Conservation (phyloP, 2,888 invertebrate species). For the Saturnia pavonia region DNA sequence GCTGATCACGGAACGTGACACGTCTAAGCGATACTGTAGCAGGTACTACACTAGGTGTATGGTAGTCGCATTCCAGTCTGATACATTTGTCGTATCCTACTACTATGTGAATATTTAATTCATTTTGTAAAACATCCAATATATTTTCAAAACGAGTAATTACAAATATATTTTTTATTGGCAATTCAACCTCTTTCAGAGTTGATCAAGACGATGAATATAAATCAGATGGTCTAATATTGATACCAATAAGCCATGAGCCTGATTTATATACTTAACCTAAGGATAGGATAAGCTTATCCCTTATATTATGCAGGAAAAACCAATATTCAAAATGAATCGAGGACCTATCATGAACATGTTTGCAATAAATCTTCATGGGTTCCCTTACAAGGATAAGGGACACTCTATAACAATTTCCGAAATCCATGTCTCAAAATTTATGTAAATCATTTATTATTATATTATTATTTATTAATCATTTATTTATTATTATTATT, state of each 20-base stretch:
- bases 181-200: too few relatives aligned
- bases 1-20: too few relatives aligned
- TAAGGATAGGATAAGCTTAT: slow-evolving; percentile 2
- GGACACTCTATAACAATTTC: neutral
- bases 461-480: too few relatives aligned
- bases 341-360: neutral
- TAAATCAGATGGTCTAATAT: neutral
- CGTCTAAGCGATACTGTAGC: too few relatives aligned
- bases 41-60: too few relatives aligned
- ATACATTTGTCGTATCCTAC: too few relatives aligned
- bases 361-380: neutral
- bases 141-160: too few relatives aligned
- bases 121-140: too few relatives aligned
- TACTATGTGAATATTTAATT: too few relatives aligned
- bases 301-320: neutral
- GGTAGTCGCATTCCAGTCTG: too few relatives aligned
- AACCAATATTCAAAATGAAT: slow-evolving; percentile 8
- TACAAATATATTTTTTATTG: too few relatives aligned
- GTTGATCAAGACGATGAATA: neutral
- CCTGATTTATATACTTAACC: neutral
- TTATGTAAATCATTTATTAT: neutral
- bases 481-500: too few relatives aligned
- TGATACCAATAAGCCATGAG: neutral
- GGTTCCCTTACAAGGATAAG: neutral
- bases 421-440: neutral